These are phyloP conservation scores for Nemopilema nomurai DNA, from an alignment of 30 jellyfish, hydroid and myxozoan species.

Conservation along the genomic window DNA sequence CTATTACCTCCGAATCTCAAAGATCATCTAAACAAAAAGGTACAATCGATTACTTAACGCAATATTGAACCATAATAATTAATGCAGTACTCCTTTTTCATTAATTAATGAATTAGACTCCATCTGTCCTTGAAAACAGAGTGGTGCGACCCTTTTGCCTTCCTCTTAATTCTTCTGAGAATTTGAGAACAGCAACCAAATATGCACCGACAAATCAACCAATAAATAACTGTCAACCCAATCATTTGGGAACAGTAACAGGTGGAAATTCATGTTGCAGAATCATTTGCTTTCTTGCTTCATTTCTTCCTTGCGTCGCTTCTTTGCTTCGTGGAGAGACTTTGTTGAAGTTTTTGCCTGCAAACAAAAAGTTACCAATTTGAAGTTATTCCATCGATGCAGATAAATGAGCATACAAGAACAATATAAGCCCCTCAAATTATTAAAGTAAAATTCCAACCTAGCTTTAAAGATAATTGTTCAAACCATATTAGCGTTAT, in stretches of 20 bases:
- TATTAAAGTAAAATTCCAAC: too few species aligned
- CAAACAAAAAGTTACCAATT: background rate
- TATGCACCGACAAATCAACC: too few species aligned
- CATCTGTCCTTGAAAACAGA: too few species aligned
- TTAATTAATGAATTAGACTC: too few species aligned
- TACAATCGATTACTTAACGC: background rate
- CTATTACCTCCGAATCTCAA: background rate
- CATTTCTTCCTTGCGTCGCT: constrained; percentile 51
- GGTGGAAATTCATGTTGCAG: too few species aligned
- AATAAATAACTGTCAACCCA: background rate
- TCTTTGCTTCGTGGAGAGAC: constrained; percentile 55
- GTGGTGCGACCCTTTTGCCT: background rate
- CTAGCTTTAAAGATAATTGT: too few species aligned
- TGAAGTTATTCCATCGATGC: too few species aligned
- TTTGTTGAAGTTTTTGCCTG: constrained; percentile 77
- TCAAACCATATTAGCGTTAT: too few species aligned
- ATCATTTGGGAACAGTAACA: background rate
- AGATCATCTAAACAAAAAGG: background rate
- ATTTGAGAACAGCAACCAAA: too few species aligned
- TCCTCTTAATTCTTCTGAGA: too few species aligned
- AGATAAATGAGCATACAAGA: too few species aligned
- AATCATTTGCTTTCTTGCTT: constrained; percentile 42
- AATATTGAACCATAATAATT: background rate
- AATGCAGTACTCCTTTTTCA: background rate
- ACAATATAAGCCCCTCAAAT: too few species aligned